phyloP scores from a whole-genome alignment of 2,888 invertebrate genomes.

The Stenodema calcarata region DNA sequence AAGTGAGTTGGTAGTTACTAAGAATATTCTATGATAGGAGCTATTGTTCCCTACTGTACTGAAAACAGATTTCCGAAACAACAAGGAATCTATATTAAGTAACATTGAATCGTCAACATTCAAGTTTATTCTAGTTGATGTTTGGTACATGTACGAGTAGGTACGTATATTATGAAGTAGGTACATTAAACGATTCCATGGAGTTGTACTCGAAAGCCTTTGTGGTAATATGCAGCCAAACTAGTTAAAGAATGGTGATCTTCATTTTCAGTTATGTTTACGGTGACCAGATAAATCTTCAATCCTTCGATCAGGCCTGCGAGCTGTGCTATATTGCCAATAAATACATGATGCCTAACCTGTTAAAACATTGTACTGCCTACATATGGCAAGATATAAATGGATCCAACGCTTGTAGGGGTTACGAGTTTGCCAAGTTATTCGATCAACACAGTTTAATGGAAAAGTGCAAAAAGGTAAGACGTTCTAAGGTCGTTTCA shows the following conservation, averaged over 20 bases:
- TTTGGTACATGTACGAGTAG: no score
- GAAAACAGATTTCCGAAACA: no score
- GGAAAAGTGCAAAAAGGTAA: conserved; percentile 79
- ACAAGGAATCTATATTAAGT: no score
- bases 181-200: no score
- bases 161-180: no score
- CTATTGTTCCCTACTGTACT: no score
- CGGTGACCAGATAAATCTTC: conserved; percentile 79
- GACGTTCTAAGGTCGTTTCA: not conserved
- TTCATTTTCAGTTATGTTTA: conserved; percentile 73
- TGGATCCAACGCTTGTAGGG: conserved; percentile 81
- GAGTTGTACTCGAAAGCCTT: no score
- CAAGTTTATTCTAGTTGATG: no score
- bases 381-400: conserved; percentile 83
- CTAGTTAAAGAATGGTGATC: not conserved
- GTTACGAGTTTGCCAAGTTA: conserved; percentile 84
- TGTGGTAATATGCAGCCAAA: no score
- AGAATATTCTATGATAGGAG: no score
- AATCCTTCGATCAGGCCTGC: conserved; percentile 84
- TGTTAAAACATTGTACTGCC: conserved; percentile 82
- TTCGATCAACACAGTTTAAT: conserved; percentile 83
- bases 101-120: no score
- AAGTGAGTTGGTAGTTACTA: conserved; percentile 69
- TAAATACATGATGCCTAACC: conserved; percentile 84
- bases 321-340: conserved; percentile 88